Evolutionary conservation across 2,888 invertebrate genomes (phyloP), one percentile per base, ranked within the genome.

Genomic region (Pelosia muscerda): DNA sequence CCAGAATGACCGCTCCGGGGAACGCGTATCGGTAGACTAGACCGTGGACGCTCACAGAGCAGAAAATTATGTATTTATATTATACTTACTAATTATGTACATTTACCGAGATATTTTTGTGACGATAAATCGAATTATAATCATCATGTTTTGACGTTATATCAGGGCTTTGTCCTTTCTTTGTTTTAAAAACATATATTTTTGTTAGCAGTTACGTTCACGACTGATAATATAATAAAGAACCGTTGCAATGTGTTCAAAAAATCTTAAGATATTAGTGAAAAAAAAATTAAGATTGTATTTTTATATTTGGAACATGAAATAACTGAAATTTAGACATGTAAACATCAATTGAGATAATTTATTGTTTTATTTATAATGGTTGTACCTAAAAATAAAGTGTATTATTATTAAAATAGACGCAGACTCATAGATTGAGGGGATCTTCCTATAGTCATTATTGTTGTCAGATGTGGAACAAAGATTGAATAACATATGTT

Each of bases 71-170:
- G 90, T 90, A 86, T 88, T 88, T 88, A 90, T 89, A 90, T 81
- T 90, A 88, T 86, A 86, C 86, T 66, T 69, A 88, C 89, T 91
- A 90, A 91, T 91, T 90, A 90, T 88, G 88, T 88, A 81, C 79
- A 86, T 83, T 82, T 87, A 86, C 86, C 83, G 75, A 82, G 87
- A 84, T 86, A 88, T 87, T 86, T 81, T 81, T 71, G 86, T 81
- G 73, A 83, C 79, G 75, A 84, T 83, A 83, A 84, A 82, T 83
- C 77, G 77, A 74, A 81, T 75, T 68, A 70, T 76, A 80, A 83
- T 81, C 71, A 76, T 71, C 71, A 38, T 81, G 78, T 80, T 82
- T 76, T 82, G 80, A 79, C 76, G 54, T 69, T 57, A 49, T 53
- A 22, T 42, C 26, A 19, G 56, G 22, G 11, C 49, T 70, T 74